A percentile compares a stretch with the other conserved stretches of the same genome.
Conservation (phyloP, 1,140 invertebrate genomes). For the Metopolophium dirhodum region DNA sequence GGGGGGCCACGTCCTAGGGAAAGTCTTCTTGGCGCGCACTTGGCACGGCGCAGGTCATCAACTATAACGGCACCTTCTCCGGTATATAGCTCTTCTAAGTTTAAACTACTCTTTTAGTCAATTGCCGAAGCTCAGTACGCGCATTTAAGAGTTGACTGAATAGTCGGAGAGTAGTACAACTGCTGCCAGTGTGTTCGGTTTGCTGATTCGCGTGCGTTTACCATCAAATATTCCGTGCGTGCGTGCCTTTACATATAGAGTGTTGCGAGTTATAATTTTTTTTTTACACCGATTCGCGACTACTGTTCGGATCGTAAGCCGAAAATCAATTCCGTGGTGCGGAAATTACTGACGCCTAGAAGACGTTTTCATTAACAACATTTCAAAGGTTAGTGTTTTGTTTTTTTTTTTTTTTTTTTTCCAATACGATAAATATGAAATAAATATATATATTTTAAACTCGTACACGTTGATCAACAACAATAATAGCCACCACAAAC, state of each 20-base stretch:
- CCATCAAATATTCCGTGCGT: neutral
- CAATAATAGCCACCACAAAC: neutral
- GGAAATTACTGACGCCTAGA: neutral
- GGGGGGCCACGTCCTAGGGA: constrained; percentile 38
- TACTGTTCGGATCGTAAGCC: neutral
- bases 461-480: neutral
- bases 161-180: neutral
- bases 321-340: neutral
- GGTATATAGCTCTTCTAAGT: constrained; percentile 55
- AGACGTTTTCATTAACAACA: constrained; percentile 12
- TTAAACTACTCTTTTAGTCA: constrained; percentile 56
- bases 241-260: neutral
- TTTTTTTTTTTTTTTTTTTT: neutral
- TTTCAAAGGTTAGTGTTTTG: constrained; percentile 39
- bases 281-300: neutral
- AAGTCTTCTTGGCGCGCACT: constrained; percentile 56
- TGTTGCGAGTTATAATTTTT: constrained; percentile 9
- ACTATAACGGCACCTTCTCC: constrained; percentile 56
- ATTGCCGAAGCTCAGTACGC: constrained; percentile 38
- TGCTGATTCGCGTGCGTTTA: neutral
- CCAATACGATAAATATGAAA: neutral
- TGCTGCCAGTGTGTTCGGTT: neutral
- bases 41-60: constrained; percentile 53
- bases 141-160: constrained; percentile 34
- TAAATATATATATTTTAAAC: neutral